phyloP scores from a whole-genome alignment of 2,113 vertebrate species.

The Alaudala cheleensis region DNA sequence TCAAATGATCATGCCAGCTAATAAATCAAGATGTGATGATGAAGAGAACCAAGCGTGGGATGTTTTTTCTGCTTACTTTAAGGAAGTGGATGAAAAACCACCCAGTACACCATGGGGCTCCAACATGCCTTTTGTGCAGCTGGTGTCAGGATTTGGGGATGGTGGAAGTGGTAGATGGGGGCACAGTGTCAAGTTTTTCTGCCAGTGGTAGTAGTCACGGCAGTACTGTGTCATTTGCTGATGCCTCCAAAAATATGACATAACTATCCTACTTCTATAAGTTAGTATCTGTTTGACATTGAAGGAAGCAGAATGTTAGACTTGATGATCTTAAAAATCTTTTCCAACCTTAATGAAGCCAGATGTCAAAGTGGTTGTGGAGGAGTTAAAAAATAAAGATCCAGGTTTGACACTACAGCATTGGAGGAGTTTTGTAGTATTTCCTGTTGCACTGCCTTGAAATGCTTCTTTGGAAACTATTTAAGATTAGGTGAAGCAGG shows the following conservation, averaged over 20 bases:
- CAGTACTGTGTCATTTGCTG: slow-evolving; percentile 90
- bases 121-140: slow-evolving; percentile 93
- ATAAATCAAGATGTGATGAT: not conserved
- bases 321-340: not conserved
- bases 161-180: slow-evolving; percentile 90
- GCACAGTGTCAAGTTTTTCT: slow-evolving; percentile 90
- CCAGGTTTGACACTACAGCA: not conserved
- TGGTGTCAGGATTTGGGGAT: slow-evolving; percentile 91
- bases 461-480: not conserved
- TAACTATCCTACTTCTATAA: slow-evolving; percentile 42
- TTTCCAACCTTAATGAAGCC: not conserved
- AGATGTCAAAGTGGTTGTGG: not conserved
- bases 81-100: slow-evolving; percentile 92
- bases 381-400: not conserved
- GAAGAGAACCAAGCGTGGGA: slow-evolving; percentile 65
- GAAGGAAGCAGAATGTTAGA: not conserved
- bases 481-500: not conserved
- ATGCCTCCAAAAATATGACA: slow-evolving; percentile 88
- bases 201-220: slow-evolving; percentile 90
- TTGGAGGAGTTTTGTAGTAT: not conserved
- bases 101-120: slow-evolving; percentile 90
- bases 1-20: not conserved
- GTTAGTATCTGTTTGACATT: not conserved
- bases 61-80: slow-evolving; percentile 94
- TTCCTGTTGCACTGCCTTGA: not conserved